Conservation (phyloP, 2,113 vertebrate species). For the Phalacrocorax brasilianus region DNA sequence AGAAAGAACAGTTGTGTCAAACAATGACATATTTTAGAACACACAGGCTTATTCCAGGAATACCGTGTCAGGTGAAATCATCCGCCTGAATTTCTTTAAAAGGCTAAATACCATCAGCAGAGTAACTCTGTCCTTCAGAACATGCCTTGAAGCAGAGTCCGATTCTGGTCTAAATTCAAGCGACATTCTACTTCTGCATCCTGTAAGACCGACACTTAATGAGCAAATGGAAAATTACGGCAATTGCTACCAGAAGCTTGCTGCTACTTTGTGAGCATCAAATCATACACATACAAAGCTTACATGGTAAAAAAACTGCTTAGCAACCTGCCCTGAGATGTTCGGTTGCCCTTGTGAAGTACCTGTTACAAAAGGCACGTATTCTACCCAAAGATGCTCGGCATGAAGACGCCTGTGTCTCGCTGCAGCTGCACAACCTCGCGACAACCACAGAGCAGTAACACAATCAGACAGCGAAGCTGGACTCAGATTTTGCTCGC, state of each 20-base stretch:
- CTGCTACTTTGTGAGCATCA: neutral
- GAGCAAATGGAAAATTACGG: accelerated
- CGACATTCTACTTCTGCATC: neutral
- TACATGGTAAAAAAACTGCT: neutral
- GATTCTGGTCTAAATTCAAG: neutral
- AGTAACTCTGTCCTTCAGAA: neutral
- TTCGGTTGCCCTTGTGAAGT: accelerated
- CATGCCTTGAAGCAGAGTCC: neutral
- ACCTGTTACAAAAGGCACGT: accelerated
- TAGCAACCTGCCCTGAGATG: too few species aligned
- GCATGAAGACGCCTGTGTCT: too few species aligned
- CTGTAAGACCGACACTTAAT: neutral
- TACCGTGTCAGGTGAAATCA: neutral
- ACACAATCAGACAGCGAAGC: accelerated
- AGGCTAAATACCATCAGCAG: neutral
- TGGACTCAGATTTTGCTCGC: neutral
- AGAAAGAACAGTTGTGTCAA: neutral
- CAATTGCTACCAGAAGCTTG: neutral
- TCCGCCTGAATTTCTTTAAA: neutral
- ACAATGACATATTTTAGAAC: neutral
- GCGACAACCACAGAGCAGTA: neutral
- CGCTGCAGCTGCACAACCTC: neutral
- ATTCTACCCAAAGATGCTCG: neutral
- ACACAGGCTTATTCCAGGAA: neutral
- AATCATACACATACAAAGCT: accelerated